Percentiles rank a stretch among this genome's conserved stretches.
Evolutionary conservation across 1,140 invertebrate species (phyloP).

Genomic region (Zaprionus lachaisei): DNA sequence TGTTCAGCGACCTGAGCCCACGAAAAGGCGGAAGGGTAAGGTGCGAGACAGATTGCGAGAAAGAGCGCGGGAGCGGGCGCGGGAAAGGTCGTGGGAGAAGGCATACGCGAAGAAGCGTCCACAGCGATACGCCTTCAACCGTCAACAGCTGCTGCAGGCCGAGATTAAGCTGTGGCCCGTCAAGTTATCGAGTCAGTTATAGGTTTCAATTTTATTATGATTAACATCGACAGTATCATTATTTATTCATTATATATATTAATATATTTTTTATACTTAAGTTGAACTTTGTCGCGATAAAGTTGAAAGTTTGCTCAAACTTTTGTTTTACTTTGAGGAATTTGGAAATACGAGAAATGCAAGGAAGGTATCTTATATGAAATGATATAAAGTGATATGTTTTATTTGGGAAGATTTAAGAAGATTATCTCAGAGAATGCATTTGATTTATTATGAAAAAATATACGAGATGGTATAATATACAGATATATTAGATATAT

Average conservation of each 20-base stretch:
- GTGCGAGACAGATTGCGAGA: not conserved
- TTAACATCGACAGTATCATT: not conserved
- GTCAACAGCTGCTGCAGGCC: conserved; percentile 43
- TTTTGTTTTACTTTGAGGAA: not conserved
- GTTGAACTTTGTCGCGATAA: not conserved
- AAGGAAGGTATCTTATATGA: not conserved
- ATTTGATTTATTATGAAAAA: too few species aligned
- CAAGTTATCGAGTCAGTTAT: not conserved
- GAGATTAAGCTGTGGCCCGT: conserved; percentile 57
- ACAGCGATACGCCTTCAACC: conserved; percentile 14
- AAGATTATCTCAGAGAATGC: too few species aligned
- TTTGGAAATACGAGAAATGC: not conserved
- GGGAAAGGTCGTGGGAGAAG: too few species aligned
- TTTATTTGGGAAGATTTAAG: too few species aligned
- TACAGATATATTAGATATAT: too few species aligned
- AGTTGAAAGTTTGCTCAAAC: not conserved
- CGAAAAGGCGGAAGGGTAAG: not conserved
- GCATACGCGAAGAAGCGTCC: not conserved
- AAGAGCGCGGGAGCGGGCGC: too few species aligned
- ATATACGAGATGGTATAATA: not conserved
- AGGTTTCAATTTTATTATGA: not conserved
- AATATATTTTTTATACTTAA: not conserved
- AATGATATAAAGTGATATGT: too few species aligned
- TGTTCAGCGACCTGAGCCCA: not conserved
- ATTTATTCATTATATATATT: not conserved